A percentile compares a stretch with the other conserved stretches of the same genome.
Conservation (phyloP, 2,888 invertebrate genomes). For the Xanthia icteritia region DNA sequence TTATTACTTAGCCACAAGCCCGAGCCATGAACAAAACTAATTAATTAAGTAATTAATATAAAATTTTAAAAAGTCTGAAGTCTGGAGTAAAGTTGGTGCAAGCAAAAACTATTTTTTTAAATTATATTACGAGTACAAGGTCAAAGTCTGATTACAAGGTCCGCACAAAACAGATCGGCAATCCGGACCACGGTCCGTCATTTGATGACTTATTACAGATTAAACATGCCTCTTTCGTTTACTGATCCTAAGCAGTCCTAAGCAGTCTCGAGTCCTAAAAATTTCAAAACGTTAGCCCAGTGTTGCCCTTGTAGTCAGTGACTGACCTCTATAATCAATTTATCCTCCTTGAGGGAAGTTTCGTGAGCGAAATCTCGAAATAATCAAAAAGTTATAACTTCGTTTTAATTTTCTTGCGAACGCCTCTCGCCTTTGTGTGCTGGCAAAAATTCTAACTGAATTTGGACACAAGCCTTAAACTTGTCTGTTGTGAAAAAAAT, state of each 20-base stretch:
- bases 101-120: too few relatives aligned
- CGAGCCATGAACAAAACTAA: too few relatives aligned
- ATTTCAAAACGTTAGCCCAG: background rate
- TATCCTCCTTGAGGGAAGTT: background rate
- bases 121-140: too few relatives aligned
- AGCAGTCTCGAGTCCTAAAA: background rate
- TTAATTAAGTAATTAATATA: too few relatives aligned
- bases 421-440: constrained; percentile 48
- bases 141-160: too few relatives aligned
- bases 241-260: background rate
- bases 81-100: too few relatives aligned
- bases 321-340: constrained; percentile 29
- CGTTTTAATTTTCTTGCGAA: constrained; percentile 59
- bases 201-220: background rate
- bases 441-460: constrained; percentile 47
- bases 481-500: constrained; percentile 42
- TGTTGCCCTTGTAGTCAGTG: background rate
- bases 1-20: too few relatives aligned
- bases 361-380: constrained; percentile 54
- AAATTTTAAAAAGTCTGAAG: too few relatives aligned
- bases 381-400: constrained; percentile 68
- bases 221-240: background rate
- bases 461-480: constrained; percentile 45
- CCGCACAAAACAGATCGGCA: too few relatives aligned
- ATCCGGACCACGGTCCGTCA: too few relatives aligned